Evolutionary conservation across 2,113 vertebrate genomes (phyloP).

Genomic region (Colius striatus): DNA sequence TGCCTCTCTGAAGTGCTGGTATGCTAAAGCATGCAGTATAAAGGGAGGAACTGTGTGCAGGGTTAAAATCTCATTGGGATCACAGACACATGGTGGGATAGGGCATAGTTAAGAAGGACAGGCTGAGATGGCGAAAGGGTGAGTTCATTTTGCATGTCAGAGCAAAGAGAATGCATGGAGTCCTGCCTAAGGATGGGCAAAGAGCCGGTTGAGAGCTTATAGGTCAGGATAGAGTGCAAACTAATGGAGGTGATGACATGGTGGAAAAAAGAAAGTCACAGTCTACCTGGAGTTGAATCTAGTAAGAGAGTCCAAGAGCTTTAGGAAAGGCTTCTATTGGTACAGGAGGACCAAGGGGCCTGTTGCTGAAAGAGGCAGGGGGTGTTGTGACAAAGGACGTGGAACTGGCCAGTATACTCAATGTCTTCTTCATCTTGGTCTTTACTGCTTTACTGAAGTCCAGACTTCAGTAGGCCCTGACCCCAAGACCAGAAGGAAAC

Average conservation of each 20-base stretch:
- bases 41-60: background rate
- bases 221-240: background rate
- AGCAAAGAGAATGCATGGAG: background rate
- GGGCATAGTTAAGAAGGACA: background rate
- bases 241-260: background rate
- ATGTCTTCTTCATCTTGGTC: background rate
- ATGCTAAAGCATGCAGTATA: background rate
- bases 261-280: background rate
- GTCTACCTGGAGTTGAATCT: background rate
- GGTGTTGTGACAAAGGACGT: background rate
- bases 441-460: background rate
- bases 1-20: background rate
- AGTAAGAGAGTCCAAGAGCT: background rate
- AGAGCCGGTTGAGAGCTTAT: background rate
- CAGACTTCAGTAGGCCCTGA: background rate
- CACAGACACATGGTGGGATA: fast-evolving
- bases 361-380: background rate
- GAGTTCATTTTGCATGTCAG: background rate
- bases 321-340: background rate
- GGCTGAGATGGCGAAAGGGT: background rate
- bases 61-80: background rate
- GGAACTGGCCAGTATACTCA: background rate
- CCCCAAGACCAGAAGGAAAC: background rate
- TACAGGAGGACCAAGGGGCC: background rate
- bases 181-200: background rate